These are phyloP conservation scores for Verasper variegatus DNA, from an alignment of 2,113 vertebrate species.

Conservation along the genomic window DNA sequence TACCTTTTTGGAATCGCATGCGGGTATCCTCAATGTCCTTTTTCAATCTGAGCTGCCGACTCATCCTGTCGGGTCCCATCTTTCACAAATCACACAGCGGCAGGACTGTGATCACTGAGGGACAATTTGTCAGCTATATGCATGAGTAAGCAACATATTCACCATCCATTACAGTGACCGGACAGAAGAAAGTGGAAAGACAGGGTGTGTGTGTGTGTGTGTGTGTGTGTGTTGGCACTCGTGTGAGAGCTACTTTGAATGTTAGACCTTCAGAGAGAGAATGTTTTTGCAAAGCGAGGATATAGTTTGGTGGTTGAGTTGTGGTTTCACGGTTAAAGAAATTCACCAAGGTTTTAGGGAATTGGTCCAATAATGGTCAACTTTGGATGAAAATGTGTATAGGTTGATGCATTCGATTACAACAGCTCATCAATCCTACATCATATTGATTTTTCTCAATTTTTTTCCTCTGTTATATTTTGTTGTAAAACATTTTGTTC, in stretches of 20 bases:
- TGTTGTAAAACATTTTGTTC: not conserved
- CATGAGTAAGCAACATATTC: conserved; percentile 83
- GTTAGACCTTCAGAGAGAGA: conserved; percentile 31
- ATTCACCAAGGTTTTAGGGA: not conserved
- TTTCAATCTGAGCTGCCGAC: conserved; percentile 72
- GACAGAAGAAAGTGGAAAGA: conserved; percentile 54
- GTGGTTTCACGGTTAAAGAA: conserved; percentile 10
- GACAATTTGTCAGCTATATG: conserved; percentile 83
- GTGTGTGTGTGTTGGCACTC: conserved; percentile 6
- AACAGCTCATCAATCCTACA: not conserved
- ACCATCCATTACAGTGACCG: conserved; percentile 82
- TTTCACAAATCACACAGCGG: conserved; percentile 77
- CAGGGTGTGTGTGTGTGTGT: conserved; percentile 8
- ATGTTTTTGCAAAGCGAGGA: conserved; percentile 30
- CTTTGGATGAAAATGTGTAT: not conserved
- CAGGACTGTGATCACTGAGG: conserved; percentile 71
- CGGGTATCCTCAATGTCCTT: conserved; percentile 74
- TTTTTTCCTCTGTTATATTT: not conserved
- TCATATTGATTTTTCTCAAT: not conserved
- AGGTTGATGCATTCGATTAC: not conserved
- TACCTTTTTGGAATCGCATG: conserved; percentile 71
- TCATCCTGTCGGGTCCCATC: conserved; percentile 72
- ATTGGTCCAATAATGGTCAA: not conserved
- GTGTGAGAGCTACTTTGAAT: conserved; percentile 24
- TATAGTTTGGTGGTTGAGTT: conserved; percentile 1